A percentile compares a stretch with the other conserved stretches of the same genome.
These are phyloP conservation scores for Sparus aurata DNA, from an alignment of 2,797 vertebrate species.

Conservation along the genomic window DNA sequence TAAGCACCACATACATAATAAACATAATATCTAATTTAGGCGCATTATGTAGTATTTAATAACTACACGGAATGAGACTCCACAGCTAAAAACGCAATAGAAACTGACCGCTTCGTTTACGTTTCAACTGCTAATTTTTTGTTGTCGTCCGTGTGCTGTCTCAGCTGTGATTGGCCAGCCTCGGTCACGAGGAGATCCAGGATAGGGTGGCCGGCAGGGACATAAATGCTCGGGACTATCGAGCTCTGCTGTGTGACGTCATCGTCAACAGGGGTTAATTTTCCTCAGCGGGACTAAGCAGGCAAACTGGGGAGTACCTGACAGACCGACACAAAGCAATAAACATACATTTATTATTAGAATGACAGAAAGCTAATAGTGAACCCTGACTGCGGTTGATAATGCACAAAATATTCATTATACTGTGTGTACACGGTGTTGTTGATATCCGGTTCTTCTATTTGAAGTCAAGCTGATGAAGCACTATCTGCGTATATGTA, in stretches of 20 bases:
- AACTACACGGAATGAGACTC: rapidly evolving
- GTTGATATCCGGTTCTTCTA: not conserved
- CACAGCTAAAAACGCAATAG: not conserved
- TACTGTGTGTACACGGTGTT: not conserved
- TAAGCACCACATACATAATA: no score
- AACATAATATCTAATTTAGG: no score
- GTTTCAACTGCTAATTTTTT: conserved; percentile 14
- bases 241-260: no score
- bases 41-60: not conserved
- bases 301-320: no score
- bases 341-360: not conserved
- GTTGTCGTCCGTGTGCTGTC: conserved; percentile 5
- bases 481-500: no score
- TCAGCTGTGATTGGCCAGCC: conserved; percentile 55
- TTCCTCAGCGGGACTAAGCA: no score
- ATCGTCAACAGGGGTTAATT: no score
- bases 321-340: not conserved
- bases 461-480: not conserved
- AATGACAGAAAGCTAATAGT: not conserved
- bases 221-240: not conserved
- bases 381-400: not conserved
- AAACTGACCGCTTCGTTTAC: not conserved
- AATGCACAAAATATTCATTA: not conserved
- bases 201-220: conserved; percentile 24
- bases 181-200: conserved; percentile 35